phyloP scores from a whole-genome alignment of 2,888 invertebrate species.

The Cotesia congregata region DNA sequence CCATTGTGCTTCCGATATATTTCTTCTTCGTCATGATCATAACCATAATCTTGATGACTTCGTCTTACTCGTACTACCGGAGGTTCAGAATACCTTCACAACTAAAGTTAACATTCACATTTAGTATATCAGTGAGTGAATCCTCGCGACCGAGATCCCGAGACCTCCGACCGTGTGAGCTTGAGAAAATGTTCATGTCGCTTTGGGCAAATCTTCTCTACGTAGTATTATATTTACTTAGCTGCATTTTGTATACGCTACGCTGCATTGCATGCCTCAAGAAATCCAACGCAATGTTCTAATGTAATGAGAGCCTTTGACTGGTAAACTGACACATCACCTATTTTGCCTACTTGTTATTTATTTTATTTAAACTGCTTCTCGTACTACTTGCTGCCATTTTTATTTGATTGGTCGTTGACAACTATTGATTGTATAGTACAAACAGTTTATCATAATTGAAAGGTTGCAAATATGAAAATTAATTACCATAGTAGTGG shows the following conservation, averaged over 20 bases:
- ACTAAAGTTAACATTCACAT: conserved; percentile 10
- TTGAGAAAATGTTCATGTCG: conserved; percentile 32
- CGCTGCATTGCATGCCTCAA: neutral
- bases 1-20: conserved; percentile 36
- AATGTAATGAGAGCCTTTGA: conserved; percentile 7
- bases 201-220: conserved; percentile 32
- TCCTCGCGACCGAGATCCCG: conserved; percentile 25
- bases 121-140: conserved; percentile 14
- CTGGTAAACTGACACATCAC: neutral
- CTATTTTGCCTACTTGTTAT: too few relatives aligned
- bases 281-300: neutral
- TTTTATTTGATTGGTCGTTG: too few relatives aligned
- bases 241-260: conserved; percentile 1
- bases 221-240: neutral
- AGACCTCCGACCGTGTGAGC: conserved; percentile 33
- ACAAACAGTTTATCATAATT: too few relatives aligned
- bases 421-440: too few relatives aligned
- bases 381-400: conserved; percentile 6
- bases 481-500: too few relatives aligned
- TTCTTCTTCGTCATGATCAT: conserved; percentile 18
- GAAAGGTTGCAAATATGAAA: too few relatives aligned
- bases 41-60: conserved; percentile 7
- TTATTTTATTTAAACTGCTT: neutral
- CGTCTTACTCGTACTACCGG: conserved; percentile 8
- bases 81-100: neutral